Conservation (phyloP, 2,113 vertebrate species). For the Clarias magur region DNA sequence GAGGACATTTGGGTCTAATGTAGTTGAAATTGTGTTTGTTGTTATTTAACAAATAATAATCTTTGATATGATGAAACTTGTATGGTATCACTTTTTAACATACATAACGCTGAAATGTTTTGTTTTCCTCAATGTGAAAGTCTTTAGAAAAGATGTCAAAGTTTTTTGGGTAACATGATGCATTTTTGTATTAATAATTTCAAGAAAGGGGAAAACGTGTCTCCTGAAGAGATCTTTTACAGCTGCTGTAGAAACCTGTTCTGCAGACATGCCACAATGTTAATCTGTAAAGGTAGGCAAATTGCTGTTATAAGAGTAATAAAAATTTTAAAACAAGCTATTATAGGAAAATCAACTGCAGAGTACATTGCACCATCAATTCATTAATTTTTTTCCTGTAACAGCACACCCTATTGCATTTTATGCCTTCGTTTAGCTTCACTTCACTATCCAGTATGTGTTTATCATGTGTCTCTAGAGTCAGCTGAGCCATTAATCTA, state of each 20-base stretch:
- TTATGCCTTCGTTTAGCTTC: neutral
- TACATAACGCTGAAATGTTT: neutral
- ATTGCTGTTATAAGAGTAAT: neutral
- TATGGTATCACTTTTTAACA: neutral
- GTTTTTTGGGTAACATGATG: neutral
- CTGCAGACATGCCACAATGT: neutral
- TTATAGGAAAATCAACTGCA: neutral
- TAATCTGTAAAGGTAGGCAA: neutral
- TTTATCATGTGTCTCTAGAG: neutral
- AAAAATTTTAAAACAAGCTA: neutral
- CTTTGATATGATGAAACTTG: neutral
- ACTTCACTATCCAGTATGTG: neutral
- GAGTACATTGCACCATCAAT: neutral
- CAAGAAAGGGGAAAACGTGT: neutral
- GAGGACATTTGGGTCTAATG: too few relatives aligned
- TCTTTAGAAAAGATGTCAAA: neutral
- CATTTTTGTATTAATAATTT: neutral
- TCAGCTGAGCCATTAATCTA: neutral
- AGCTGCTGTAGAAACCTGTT: neutral
- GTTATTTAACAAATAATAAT: neutral
- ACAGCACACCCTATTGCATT: neutral
- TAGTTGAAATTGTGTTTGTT: neutral
- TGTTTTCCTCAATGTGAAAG: neutral
- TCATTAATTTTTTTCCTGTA: neutral
- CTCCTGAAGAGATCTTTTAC: neutral